Evolutionary conservation across 2,113 vertebrate genomes (phyloP).

Genomic region (Anhinga rufa): DNA sequence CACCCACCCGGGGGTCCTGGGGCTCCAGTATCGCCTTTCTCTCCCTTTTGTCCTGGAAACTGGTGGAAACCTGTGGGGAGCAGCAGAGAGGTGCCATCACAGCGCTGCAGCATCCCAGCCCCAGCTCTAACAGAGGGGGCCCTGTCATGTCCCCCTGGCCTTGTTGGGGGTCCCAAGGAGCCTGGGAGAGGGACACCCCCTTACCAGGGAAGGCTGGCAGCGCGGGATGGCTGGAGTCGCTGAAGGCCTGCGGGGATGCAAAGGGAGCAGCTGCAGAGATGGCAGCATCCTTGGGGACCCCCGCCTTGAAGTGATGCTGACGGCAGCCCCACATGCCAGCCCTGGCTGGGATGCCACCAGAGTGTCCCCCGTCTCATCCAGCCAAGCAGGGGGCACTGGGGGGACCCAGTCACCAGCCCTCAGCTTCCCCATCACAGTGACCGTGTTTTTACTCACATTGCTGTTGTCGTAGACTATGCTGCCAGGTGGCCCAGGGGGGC

Average conservation of each 20-base stretch:
- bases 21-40: conserved; percentile 71
- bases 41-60: conserved; percentile 79
- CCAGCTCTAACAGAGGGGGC: background rate
- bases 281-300: background rate
- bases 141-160: background rate
- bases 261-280: background rate
- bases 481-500: conserved; percentile 71
- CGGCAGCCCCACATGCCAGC: background rate
- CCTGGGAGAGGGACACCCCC: background rate
- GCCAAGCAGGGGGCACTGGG: background rate
- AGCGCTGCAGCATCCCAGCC: background rate
- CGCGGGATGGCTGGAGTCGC: conserved; percentile 39
- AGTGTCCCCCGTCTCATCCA: background rate
- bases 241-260: conserved; percentile 39
- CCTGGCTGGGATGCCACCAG: background rate
- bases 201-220: conserved; percentile 54
- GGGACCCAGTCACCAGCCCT: background rate
- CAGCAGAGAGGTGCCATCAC: background rate
- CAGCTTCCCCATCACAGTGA: background rate
- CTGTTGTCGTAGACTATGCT: conserved; percentile 18
- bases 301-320: background rate
- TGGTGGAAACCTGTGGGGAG: conserved; percentile 56
- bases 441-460: conserved; percentile 7
- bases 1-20: conserved; percentile 75
- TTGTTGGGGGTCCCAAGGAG: background rate